Base-by-base conservation (phyloP, 2,888 invertebrate genomes). In the Cheilosia impressa region DNA sequence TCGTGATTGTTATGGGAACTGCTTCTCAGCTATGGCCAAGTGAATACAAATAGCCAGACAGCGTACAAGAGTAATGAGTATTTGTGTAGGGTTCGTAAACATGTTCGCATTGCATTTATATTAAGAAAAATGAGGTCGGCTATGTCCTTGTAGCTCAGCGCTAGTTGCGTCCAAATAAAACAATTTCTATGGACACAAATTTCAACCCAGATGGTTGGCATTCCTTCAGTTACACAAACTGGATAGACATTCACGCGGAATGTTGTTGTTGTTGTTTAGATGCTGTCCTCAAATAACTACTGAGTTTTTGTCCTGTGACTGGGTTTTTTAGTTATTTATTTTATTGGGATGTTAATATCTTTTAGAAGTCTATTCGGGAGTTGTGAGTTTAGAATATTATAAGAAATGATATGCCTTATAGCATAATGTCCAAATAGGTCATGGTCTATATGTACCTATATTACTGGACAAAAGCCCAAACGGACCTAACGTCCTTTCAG, bases 1-100 rank as follows among this genome's bases (percentile, higher is more conserved):
- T 73, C 68, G 78, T 63, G 62, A 57, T 73, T 63, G 50, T 52
- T 65, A 79, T 65, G 69, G 79, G 52, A 68, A 63, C 27, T 24
- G 10, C 27, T 63, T 34, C 43, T 38, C 65, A 15, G 38, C 15
- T 55, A 24, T n/a, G 27, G 41, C 63, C 57, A 53, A 24, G 45
- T 47, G 55, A 45, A 27, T 22, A 73, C 31, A 41, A 47, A 66
- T 45, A 38, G 47, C 57, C 15, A 38, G 34, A 65, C 22, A 63
- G 45, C 63, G 53, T 47, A 13, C 27, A 57, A 22, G 19, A 38
- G 65, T 24, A 72, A 75, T 66, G 66, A 58, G 57, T 76, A 10
- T 62, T 68, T 77, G 60, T 45, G 43, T 31, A 62, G n/a, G 17
- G 68, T 60, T 13, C 13, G 13, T 13, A 38, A 10, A 13, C 38